Evolutionary conservation across 2,888 invertebrate genomes (phyloP), one percentile per base, ranked within the genome.

Genomic region (Steinernema scapterisci): DNA sequence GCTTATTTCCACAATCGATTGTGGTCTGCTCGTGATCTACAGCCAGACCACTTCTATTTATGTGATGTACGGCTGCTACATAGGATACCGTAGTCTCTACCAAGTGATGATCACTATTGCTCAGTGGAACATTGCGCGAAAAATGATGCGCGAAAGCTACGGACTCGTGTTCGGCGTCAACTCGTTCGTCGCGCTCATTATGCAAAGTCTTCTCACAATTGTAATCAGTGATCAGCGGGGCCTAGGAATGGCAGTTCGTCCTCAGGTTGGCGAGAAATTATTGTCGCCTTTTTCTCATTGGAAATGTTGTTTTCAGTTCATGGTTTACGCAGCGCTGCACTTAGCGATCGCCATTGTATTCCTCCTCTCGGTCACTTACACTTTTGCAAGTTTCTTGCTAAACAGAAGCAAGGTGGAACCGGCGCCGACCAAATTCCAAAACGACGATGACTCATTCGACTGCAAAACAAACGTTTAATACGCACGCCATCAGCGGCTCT

Each of bases 101-200:
- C 84, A 86, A 73, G 81, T 83, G 54, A 84, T 85, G 77, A 87
- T 87, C 25, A 86, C 87, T 0, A 83, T 87, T 51, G 84, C 87
- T 7, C 87, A 86, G 86, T 80, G 80, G 80, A 80, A 80, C 63
- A 80, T 80, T 23, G 80, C 80, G 0, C 82, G 82, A 51, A 80
- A 80, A 45, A 80, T 79, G 79, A 52, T 79, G 45, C 23, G 82
- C 73, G 81, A 80, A 48, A 75, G 73, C 21, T 80, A 81, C 52
- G 81, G 81, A 9, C 75, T 80, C 48, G 81, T 82, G 11, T 81
- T 81, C 56, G 80, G 80, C 44, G 77, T 74, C 21, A 80, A 80
- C 71, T 74, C 79, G 11, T 81, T 80, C 54, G 72, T 80, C 13
- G 81, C 80, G 25, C 74, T 82, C 9, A 56, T 76, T 46, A 73